Evolutionary conservation across 1,140 invertebrate species (phyloP).

Genomic region (Palaemon carinicauda): DNA sequence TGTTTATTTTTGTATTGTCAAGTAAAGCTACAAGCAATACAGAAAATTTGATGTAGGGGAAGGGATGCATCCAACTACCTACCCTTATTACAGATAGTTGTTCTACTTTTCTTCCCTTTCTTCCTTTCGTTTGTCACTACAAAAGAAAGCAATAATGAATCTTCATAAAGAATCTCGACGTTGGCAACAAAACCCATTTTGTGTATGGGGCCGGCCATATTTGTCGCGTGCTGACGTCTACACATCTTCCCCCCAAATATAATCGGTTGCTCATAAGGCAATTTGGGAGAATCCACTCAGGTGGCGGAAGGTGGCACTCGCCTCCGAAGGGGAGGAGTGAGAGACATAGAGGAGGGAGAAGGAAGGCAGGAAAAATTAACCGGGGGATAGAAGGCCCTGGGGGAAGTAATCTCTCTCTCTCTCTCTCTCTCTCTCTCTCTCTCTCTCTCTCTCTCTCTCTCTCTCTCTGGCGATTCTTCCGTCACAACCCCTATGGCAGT

Average conservation of each 20-base stretch:
- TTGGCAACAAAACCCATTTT: neutral
- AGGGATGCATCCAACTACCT: too few relatives aligned
- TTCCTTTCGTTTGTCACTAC: neutral
- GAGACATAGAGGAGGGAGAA: neutral
- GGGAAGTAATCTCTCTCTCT: neutral
- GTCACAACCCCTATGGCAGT: neutral
- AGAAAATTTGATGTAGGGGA: too few relatives aligned
- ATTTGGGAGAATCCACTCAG: slow-evolving; percentile 41
- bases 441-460: neutral
- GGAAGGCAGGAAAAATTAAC: neutral
- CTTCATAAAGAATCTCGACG: neutral
- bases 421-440: slow-evolving; percentile 1
- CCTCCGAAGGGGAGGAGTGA: neutral
- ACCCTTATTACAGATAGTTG: neutral
- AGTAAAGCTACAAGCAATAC: too few relatives aligned
- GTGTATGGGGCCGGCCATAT: slow-evolving; percentile 19
- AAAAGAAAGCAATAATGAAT: neutral
- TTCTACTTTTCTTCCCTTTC: neutral
- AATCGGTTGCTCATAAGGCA: slow-evolving; percentile 45
- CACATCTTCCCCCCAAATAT: slow-evolving; percentile 24
- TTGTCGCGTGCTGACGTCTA: slow-evolving; percentile 18
- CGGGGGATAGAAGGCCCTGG: neutral
- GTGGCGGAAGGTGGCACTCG: slow-evolving; percentile 18
- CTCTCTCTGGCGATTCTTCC: too few relatives aligned
- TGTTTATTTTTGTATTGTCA: too few relatives aligned